Base-by-base conservation (phyloP, 2,113 vertebrate species). In the Sturnus vulgaris region DNA sequence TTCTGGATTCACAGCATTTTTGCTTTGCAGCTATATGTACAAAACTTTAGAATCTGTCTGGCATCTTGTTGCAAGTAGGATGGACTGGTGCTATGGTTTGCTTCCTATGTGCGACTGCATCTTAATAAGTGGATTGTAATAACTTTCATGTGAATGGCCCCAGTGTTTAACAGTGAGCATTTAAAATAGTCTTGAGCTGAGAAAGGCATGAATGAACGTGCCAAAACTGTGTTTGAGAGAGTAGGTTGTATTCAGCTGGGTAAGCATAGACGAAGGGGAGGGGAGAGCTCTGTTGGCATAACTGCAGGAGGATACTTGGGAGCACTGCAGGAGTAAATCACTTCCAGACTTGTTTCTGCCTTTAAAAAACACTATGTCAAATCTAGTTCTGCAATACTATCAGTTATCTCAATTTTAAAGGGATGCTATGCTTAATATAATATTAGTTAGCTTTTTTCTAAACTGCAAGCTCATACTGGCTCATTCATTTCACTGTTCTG, bases 171-270 rank as follows among this genome's bases (percentile, higher is more conserved):
- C 46, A 61, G 73, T 23, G 23, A 82, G 60, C 11, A 5, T 94
- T 95, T 90, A 88, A 95, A 94, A 82, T 79, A 95, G 71, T 47
- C 84, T 82, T 50, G 55, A 92, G 66, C 89, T 97, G 78, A 95
- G 93, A 94, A 85, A 94, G 84, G 63, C 88, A 79, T 92, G 71
- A 92, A 91, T 92, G 63, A 96, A 73, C 3, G 25, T 97, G 94
- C 94, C 93, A 95, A 86, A 95, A 72, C 59, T 91, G 2, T 84
- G 42, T 82, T 92, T 93, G 61, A 92, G 90, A 94, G 86, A 92
- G 81, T 91, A 65, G 84, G 73, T 89, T 92, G 35, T 87, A 91
- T 95, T 96, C 84, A 91, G 93, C 53, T 85, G 64, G 18, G 53
- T 94, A 95, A 79, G 84, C 87, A 80, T n/a, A 91, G 84, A 82